phyloP scores from a whole-genome alignment of 2,888 invertebrate species.

The Caenorhabditis sinica region DNA sequence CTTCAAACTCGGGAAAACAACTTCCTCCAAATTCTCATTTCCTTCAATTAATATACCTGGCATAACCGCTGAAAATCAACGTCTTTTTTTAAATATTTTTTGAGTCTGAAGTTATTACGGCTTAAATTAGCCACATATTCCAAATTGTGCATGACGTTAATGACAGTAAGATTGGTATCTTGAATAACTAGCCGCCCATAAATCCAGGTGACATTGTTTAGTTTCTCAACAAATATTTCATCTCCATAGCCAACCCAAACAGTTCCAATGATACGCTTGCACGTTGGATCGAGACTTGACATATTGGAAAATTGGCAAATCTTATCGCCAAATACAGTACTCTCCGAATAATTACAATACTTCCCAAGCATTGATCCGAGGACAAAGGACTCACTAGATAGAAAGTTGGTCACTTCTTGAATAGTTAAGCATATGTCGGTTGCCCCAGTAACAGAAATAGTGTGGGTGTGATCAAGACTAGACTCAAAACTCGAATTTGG shows the following conservation, averaged over 20 bases:
- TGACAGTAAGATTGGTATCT: not conserved
- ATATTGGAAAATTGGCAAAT: not conserved
- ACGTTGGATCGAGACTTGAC: not conserved
- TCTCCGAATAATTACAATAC: not conserved
- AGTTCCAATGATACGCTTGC: not conserved
- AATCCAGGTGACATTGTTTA: conserved; percentile 18
- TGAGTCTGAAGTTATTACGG: no score
- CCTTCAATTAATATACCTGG: no score
- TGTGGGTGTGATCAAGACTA: not conserved
- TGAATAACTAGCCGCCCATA: not conserved
- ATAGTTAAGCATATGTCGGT: no score
- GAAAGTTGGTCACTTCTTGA: not conserved
- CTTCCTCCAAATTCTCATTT: no score
- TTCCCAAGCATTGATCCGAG: not conserved
- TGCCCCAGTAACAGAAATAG: no score
- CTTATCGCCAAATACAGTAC: not conserved
- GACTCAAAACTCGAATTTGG: no score
- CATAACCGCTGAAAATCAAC: no score
- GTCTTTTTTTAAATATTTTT: not conserved
- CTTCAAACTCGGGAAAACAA: no score
- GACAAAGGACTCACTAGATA: not conserved
- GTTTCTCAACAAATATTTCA: not conserved
- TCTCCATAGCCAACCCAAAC: not conserved
- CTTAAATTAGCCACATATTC: not conserved
- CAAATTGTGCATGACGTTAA: not conserved